These are phyloP conservation scores for Dryomyza anilis DNA, from an alignment of 2,888 invertebrate genomes.

Conservation along the genomic window DNA sequence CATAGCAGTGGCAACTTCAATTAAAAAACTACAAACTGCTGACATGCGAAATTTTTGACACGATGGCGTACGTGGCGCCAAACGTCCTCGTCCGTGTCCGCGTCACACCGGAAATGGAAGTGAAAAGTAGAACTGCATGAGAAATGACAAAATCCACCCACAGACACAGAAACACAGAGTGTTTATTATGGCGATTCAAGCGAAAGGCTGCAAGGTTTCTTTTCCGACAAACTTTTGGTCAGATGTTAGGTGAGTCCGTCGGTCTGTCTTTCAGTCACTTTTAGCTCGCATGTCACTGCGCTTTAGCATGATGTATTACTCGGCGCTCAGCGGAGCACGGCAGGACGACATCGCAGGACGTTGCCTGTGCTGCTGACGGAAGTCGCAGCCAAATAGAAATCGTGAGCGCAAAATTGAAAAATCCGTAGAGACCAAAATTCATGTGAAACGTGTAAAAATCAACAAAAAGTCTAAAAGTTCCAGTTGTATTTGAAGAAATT, in stretches of 20 bases:
- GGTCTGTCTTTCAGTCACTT: background rate
- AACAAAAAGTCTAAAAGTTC: too few species aligned
- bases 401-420: conserved; percentile 16
- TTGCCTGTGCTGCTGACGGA: background rate
- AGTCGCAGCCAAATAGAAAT: conserved; percentile 9
- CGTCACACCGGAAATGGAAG: conserved; percentile 15
- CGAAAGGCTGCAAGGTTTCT: background rate
- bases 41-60: too few species aligned
- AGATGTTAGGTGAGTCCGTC: background rate
- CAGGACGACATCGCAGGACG: background rate
- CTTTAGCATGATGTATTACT: conserved; percentile 20
- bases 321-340: background rate
- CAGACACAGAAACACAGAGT: background rate
- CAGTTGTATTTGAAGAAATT: too few species aligned
- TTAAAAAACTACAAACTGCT: too few species aligned
- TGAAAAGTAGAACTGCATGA: conserved; percentile 7
- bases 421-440: too few species aligned
- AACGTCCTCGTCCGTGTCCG: too few species aligned
- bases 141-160: conserved; percentile 2
- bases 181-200: background rate
- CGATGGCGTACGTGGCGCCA: too few species aligned
- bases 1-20: too few species aligned
- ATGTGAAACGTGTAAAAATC: too few species aligned
- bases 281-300: conserved; percentile 22
- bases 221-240: background rate